Base-by-base conservation (phyloP, 2,113 vertebrate genomes). In the Chiloscyllium plagiosum region DNA sequence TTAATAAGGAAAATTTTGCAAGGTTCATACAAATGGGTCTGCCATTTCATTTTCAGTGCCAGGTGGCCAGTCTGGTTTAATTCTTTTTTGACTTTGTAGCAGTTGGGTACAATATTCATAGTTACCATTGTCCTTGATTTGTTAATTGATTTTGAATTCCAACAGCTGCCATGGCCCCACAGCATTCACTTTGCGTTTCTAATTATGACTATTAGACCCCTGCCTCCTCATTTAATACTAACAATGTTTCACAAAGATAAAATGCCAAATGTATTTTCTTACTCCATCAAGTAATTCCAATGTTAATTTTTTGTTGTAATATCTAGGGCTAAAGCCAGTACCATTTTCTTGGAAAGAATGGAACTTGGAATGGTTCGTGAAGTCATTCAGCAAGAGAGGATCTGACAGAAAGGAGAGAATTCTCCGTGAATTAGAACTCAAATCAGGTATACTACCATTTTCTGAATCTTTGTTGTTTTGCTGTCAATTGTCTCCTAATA, bases 331-430 rank as follows among this genome's bases (percentile, higher is more conserved):
- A 68, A 96, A 96, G 65, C 95, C 96, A 5, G 92, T 95, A 37
- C 61, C 72, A 4, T 95, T 96, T 96, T 97, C 94, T 26, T 96
- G 96, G 96, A 83, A 94, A 94, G 96, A 96, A 89, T 96, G 96
- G 95, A 96, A 96, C 47, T 65, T 96, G 76, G 52, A 26, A 22
- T 96, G 96, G 83, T 78, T 96, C 33, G 24, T n/a, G 89, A 72
- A 93, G 7, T 52, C 33, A 92, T n/a, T n/a, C 10, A 90, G 10
- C 50, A 90, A 92, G 42, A n/a, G 15, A 50, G 47, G 26, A 76
- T 20, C 4, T 70, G 68, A 76, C 20, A 52, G 47, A 95, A 72
- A 72, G 33, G 69, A 76, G 72, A 72, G 15, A 13, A 33, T 95
- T 52, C 37, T 76, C 42, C 26, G 4, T 42, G 69, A 47, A 52